phyloP scores from a whole-genome alignment of 2,888 invertebrate species.

The Hemithea aestivaria region DNA sequence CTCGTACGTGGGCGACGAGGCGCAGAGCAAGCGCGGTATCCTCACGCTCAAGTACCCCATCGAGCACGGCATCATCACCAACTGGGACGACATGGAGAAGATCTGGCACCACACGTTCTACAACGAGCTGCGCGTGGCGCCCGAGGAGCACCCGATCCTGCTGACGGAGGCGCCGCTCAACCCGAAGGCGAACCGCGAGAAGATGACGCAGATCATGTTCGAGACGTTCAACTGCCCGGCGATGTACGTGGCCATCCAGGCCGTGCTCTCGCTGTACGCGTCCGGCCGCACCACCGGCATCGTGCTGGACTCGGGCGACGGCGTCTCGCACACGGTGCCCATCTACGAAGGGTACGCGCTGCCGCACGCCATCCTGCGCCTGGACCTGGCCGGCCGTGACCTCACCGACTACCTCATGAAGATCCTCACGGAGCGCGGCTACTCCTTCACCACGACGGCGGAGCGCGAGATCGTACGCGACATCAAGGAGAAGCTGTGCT shows the following conservation, averaged over 20 bases:
- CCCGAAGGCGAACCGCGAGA: constrained; percentile 96
- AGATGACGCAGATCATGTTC: constrained; percentile 97
- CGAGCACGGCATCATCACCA: constrained; percentile 96
- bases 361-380: constrained; percentile 92
- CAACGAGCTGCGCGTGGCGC: constrained; percentile 95
- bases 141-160: constrained; percentile 96
- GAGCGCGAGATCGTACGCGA: constrained; percentile 97
- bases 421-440: constrained; percentile 93
- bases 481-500: constrained; percentile 96
- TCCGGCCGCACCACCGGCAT: constrained; percentile 97
- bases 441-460: constrained; percentile 94
- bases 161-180: constrained; percentile 96
- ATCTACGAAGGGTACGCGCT: constrained; percentile 94
- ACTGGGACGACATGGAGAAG: constrained; percentile 99
- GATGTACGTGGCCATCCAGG: constrained; percentile 96
- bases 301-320: constrained; percentile 94
- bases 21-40: constrained; percentile 90
- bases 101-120: constrained; percentile 99
- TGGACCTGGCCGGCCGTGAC: constrained; percentile 95
- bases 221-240: constrained; percentile 95
- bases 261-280: constrained; percentile 94
- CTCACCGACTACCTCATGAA: constrained; percentile 97
- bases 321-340: constrained; percentile 95
- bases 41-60: constrained; percentile 95
- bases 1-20: constrained; percentile 92